phyloP scores from a whole-genome alignment of 2,797 vertebrate genomes.

The Micromesistius poutassou region DNA sequence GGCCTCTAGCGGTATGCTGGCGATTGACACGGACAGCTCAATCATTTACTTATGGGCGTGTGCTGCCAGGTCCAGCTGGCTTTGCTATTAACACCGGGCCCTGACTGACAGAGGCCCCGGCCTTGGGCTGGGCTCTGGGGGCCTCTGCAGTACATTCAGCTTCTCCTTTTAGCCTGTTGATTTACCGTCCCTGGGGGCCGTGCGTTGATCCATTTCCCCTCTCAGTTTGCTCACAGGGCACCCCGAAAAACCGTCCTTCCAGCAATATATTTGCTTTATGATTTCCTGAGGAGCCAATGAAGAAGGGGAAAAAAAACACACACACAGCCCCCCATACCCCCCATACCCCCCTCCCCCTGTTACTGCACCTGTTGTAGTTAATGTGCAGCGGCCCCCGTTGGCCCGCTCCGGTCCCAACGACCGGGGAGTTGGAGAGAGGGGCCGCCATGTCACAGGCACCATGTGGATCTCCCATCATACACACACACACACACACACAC shows the following conservation, averaged over 20 bases:
- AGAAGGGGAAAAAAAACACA: slow-evolving; percentile 68
- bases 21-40: slow-evolving; percentile 82
- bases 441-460: slow-evolving; percentile 59
- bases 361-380: slow-evolving; percentile 83
- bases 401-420: slow-evolving; percentile 62
- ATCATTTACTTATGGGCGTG: slow-evolving; percentile 73
- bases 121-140: slow-evolving; percentile 77
- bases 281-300: slow-evolving; percentile 80
- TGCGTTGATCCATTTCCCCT: slow-evolving; percentile 82
- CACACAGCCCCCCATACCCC: not conserved
- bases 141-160: slow-evolving; percentile 78
- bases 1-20: slow-evolving; percentile 82
- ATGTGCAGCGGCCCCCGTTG: slow-evolving; percentile 57
- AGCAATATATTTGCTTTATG: slow-evolving; percentile 86
- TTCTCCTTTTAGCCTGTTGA: slow-evolving; percentile 81
- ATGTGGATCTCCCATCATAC: slow-evolving; percentile 74
- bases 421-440: slow-evolving; percentile 53
- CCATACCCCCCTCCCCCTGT: not conserved
- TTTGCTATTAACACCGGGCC: slow-evolving; percentile 77
- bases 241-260: slow-evolving; percentile 78
- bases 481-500: not conserved
- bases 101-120: slow-evolving; percentile 82
- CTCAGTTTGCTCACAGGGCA: slow-evolving; percentile 81
- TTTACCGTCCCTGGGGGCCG: slow-evolving; percentile 79
- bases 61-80: slow-evolving; percentile 77